phyloP scores from a whole-genome alignment of 2,888 invertebrate species.

The Blera fallax region DNA sequence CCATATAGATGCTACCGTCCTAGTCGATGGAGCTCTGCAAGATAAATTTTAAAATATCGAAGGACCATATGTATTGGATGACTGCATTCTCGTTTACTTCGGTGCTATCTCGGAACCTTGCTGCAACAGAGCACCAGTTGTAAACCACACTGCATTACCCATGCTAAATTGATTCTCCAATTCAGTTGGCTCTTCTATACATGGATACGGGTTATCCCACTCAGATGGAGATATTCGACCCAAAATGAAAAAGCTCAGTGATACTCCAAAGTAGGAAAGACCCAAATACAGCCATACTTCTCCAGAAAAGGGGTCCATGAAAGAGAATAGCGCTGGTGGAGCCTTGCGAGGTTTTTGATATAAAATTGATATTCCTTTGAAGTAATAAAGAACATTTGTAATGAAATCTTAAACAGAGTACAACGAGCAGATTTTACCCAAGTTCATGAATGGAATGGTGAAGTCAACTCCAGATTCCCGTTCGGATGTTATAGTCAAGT shows the following conservation, averaged over 20 bases:
- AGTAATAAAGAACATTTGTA: not conserved
- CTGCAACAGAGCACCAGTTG: conserved; percentile 92
- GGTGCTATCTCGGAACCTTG: conserved; percentile 95
- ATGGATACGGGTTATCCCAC: conserved; percentile 94
- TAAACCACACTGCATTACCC: conserved; percentile 94
- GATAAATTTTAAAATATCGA: not conserved
- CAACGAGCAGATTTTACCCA: conserved; percentile 83
- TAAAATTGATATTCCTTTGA: conserved; percentile 91
- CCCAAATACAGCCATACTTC: conserved; percentile 93
- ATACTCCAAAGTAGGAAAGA: conserved; percentile 90
- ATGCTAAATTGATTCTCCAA: conserved; percentile 92
- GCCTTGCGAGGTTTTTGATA: conserved; percentile 92
- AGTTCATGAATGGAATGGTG: conserved; percentile 97
- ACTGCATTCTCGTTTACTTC: conserved; percentile 82
- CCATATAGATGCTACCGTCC: conserved; percentile 93
- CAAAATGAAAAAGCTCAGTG: conserved; percentile 89
- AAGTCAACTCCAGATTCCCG: conserved; percentile 95
- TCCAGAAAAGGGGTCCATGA: conserved; percentile 93
- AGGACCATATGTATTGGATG: not conserved
- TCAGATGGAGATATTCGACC: conserved; percentile 92
- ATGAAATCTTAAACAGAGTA: not conserved
- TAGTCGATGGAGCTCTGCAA: conserved; percentile 90
- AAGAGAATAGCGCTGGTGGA: conserved; percentile 93
- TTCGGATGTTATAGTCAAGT: conserved; percentile 93
- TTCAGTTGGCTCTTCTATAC: conserved; percentile 91